Conservation (phyloP, 53 echinoderm and acorn worm species). For the Zoroaster sp. region DNA sequence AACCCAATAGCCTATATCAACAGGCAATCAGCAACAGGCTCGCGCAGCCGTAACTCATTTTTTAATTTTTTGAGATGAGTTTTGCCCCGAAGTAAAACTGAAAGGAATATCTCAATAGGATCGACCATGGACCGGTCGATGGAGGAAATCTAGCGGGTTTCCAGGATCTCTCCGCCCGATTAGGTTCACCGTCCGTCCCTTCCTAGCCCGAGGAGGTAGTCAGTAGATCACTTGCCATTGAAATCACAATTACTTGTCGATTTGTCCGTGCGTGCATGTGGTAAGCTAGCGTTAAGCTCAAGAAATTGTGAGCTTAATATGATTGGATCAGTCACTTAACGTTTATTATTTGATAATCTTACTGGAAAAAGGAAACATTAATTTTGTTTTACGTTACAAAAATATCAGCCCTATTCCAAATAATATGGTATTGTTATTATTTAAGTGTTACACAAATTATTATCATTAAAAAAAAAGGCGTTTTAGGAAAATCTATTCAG, state of each 20-base stretch:
- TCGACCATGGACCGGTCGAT: conserved; percentile 18
- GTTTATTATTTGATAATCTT: too few species aligned
- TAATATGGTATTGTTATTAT: too few species aligned
- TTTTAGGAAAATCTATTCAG: too few species aligned
- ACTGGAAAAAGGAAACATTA: too few species aligned
- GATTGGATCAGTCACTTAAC: too few species aligned
- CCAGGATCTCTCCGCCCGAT: conserved; percentile 24
- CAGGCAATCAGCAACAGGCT: not conserved
- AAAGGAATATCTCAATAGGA: conserved; percentile 28
- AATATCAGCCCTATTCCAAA: too few species aligned
- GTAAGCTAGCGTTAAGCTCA: not conserved
- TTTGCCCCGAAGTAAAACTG: conserved; percentile 34
- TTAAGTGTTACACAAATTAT: too few species aligned
- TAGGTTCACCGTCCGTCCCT: conserved; percentile 13
- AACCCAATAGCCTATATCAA: not conserved
- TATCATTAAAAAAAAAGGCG: too few species aligned
- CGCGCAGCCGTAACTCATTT: not conserved
- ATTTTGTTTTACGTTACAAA: too few species aligned
- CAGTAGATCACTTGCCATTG: conserved; percentile 14
- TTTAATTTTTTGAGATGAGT: not conserved
- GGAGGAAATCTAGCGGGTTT: conserved; percentile 35
- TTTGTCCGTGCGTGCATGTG: not conserved
- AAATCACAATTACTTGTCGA: conserved; percentile 41
- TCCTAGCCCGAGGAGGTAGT: conserved; percentile 28
- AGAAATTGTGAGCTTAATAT: not conserved